These are phyloP conservation scores for Habrosyne pyritoides DNA, from an alignment of 2,888 invertebrate species.

Conservation along the genomic window DNA sequence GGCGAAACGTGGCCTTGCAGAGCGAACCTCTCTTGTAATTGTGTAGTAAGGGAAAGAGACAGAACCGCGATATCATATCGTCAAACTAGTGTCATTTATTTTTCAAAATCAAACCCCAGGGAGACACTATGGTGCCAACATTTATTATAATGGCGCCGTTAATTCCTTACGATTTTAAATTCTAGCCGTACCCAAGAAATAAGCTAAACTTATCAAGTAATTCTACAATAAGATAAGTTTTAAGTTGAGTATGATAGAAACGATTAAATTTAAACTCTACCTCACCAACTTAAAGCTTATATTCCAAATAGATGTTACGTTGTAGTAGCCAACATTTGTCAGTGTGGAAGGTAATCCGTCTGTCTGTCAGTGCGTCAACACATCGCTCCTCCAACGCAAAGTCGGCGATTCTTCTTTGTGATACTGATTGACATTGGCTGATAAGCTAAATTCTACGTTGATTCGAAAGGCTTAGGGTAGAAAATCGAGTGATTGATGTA, in stretches of 20 bases:
- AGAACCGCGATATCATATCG: too few relatives aligned
- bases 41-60: too few relatives aligned
- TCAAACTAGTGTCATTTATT: too few relatives aligned
- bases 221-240: background rate
- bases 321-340: constrained; percentile 60
- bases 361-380: constrained; percentile 70
- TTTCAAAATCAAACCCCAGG: too few relatives aligned
- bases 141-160: too few relatives aligned
- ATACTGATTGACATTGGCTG: constrained; percentile 69
- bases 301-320: constrained; percentile 30
- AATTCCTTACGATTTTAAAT: background rate
- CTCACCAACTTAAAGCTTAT: constrained; percentile 31
- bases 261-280: constrained; percentile 30
- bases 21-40: too few relatives aligned
- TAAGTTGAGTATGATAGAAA: background rate
- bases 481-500: constrained; percentile 62
- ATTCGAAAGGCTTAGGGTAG: constrained; percentile 52
- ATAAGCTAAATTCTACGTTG: constrained; percentile 67
- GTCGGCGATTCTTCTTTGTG: constrained; percentile 68
- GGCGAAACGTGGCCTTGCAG: too few relatives aligned
- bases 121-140: too few relatives aligned
- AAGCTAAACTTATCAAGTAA: background rate
- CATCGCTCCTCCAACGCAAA: constrained; percentile 51
- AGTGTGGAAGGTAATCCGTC: constrained; percentile 65
- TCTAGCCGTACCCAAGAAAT: too few relatives aligned